Base-by-base conservation (phyloP, 2,888 invertebrate species). In the Chrysomela aeneicollis region DNA sequence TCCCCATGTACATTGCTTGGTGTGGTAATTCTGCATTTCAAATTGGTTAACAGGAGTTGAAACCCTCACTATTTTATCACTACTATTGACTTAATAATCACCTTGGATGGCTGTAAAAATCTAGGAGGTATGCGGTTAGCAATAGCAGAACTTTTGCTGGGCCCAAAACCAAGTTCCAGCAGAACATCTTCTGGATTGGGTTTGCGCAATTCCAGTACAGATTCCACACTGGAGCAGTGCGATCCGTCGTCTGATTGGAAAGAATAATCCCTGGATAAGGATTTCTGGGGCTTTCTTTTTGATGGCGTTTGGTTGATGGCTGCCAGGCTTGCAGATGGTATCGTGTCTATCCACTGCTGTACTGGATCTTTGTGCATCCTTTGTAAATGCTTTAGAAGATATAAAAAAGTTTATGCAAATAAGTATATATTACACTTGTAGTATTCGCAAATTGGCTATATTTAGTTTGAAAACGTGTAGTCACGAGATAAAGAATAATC, bases 151-250 rank as follows among this genome's bases (percentile, higher is more conserved):
- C 88, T 88, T 71, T 86, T 87, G 62, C 88, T 86, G 8, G 91
- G 92, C 0, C 93, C 93, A 81, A 93, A 93, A 10, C 94, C 94
- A 60, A 93, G 84, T 70, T 91, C 92, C 57, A 93, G 83, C 26
- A 97, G 85, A 61, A 97, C 90, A 60, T 93, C 92, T 80, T 96
- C 95, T 0, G 96, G 95, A 84, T 97, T 95, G 19, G 93, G 92
- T 77, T 90, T 91, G 42, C 96, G 86, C 17, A 92, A 87, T 74
- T 94, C 93, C 74, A 96, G 83, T 55, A 95, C 86, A 79, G 92
- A 93, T 78, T 94, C 90, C 35, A 94, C 91, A 76, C 90, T 87
- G 59, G 93, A 93, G 76, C 92, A 92, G 66, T 87, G 87, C 74
- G 87, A 85, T 64, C 78, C 80, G 66, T 84, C 82, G 66, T 84